phyloP scores from a whole-genome alignment of 1,140 invertebrate genomes.

The Drosophila elegans region DNA sequence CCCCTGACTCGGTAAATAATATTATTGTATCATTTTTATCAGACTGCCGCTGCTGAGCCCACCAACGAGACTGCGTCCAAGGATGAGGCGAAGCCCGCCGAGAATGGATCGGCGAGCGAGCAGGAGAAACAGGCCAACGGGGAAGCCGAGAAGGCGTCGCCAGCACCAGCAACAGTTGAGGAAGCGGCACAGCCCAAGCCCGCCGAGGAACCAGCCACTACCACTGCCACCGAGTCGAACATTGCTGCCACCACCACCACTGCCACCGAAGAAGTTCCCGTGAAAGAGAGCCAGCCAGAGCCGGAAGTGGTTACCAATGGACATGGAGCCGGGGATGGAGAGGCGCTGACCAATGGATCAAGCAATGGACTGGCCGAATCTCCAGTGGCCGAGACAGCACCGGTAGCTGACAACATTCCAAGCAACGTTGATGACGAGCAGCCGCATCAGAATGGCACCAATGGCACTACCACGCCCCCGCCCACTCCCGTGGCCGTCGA shows the following conservation, averaged over 20 bases:
- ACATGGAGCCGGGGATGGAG: conserved; percentile 51
- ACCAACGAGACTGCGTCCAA: conserved; percentile 44
- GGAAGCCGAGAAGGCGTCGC: conserved; percentile 51
- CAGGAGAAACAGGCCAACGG: conserved; percentile 68
- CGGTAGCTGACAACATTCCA: conserved; percentile 49
- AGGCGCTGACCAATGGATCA: conserved; percentile 64
- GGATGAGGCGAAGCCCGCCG: conserved; percentile 57
- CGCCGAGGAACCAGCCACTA: conserved; percentile 40
- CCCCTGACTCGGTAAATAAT: not conserved
- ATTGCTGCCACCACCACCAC: conserved; percentile 71
- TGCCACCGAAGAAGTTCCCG: conserved; percentile 49
- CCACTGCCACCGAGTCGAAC: conserved; percentile 69
- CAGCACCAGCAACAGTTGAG: conserved; percentile 37
- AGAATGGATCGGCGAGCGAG: conserved; percentile 70
- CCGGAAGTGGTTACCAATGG: conserved; percentile 69
- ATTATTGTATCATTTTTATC: not conserved
- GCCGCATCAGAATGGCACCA: conserved; percentile 78
- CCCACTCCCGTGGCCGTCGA: conserved; percentile 68
- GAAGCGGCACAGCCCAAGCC: conserved; percentile 41
- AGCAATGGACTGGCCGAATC: conserved; percentile 66
- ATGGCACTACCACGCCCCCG: conserved; percentile 69
- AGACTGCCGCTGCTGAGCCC: conserved; percentile 29
- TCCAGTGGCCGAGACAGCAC: conserved; percentile 54
- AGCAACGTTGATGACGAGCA: conserved; percentile 58
- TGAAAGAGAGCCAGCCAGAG: conserved; percentile 32